Base-by-base conservation (phyloP, 2,888 invertebrate genomes). In the Anoplius nigerrimus region DNA sequence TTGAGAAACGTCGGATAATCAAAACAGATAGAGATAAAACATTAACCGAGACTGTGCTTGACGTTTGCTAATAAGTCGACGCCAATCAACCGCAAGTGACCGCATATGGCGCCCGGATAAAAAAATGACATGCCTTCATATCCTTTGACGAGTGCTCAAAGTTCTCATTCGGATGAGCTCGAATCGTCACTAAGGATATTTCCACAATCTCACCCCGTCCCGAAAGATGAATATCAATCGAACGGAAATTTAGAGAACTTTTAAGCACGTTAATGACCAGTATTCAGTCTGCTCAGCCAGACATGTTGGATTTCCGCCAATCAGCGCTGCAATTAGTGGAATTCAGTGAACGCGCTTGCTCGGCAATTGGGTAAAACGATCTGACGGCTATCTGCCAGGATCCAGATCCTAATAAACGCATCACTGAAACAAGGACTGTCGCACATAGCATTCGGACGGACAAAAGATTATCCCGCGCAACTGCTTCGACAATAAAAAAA, bases 251-350 rank as follows among this genome's bases (percentile, higher is more conserved):
- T 71, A 66, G 72, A 79, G 75, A 75, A 84, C 77, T 82, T 81
- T 83, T 78, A 80, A 83, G 75, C 73, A 74, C 77, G 78, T 82
- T 84, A 86, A 85, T 82, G 81, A 82, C 78, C 76, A 48, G 74
- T 70, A 85, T 84, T 84, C 83, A 81, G 64, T 71, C 69, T 66
- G 76, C 66, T 71, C 69, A 57, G 69, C 64, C 71, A 74, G 70
- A 79, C 76, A 74, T 75, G 78, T 77, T 82, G 82, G 77, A 83
- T 83, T 82, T 83, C 72, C 82, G 84, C 83, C 85, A 84, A 83
- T 85, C 82, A 84, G 74, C 75, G 62, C 69, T 72, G 82, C 82
- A 85, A 87, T 87, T 86, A 87, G 83, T 80, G 76, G 81, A 84
- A 86, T 86, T 85, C 83, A 84, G 62, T 71, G 76, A 75, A 81